Evolutionary conservation across 2,888 invertebrate species (phyloP).

Genomic region (Orthonevra nobilis): DNA sequence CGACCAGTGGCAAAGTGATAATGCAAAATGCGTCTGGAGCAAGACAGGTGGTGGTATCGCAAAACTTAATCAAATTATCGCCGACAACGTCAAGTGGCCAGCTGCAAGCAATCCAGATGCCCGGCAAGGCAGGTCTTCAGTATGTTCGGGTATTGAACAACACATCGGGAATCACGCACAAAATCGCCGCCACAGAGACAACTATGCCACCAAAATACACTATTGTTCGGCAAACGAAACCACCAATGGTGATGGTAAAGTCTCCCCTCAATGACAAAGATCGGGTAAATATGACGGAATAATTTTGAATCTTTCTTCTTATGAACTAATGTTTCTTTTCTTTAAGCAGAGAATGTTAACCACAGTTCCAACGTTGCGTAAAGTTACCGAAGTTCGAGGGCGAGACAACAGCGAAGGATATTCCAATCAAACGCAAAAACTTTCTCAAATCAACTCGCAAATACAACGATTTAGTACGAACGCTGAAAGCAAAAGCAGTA

Average conservation of each 20-base stretch:
- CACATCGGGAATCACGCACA: conserved; percentile 71
- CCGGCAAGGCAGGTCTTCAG: conserved; percentile 81
- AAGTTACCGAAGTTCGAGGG: conserved; percentile 69
- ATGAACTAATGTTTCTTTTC: conserved; percentile 30
- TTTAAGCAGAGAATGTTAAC: conserved; percentile 72
- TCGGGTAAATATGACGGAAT: too few species aligned
- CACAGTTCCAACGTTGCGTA: conserved; percentile 72
- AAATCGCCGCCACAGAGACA: conserved; percentile 15
- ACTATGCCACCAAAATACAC: conserved; percentile 73
- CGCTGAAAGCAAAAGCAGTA: conserved; percentile 72
- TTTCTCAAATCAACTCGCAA: conserved; percentile 76
- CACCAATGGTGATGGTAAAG: conserved; percentile 72
- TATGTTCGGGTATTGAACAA: conserved; percentile 85
- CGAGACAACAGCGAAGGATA: conserved; percentile 24
- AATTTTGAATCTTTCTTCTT: not conserved
- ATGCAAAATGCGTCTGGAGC: conserved; percentile 74
- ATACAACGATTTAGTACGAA: conserved; percentile 72
- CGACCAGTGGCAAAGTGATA: conserved; percentile 73
- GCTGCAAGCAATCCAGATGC: conserved; percentile 77
- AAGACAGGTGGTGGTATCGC: conserved; percentile 77
- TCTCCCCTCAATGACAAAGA: conserved; percentile 72
- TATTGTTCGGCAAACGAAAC: conserved; percentile 72
- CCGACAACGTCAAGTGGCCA: conserved; percentile 66
- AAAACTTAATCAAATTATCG: conserved; percentile 76
- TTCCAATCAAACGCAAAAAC: conserved; percentile 73